Percentiles rank a stretch among this genome's conserved stretches.
phyloP scores from a whole-genome alignment of 2,888 invertebrate species.

The Cordilura impudica region DNA sequence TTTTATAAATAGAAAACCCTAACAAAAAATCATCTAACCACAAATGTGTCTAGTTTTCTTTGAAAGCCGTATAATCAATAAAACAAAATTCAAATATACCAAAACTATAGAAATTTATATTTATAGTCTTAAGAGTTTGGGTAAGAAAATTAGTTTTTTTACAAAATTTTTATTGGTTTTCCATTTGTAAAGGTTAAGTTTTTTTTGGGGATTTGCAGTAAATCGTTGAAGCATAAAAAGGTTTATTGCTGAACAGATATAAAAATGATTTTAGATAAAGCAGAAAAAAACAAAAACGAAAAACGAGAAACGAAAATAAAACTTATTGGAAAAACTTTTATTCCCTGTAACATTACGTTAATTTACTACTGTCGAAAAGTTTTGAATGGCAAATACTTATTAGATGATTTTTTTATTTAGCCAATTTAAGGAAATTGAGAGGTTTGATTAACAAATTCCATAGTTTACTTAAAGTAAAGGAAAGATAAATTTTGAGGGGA shows the following conservation, averaged over 20 bases:
- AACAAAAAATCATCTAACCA: neutral
- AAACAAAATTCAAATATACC: neutral
- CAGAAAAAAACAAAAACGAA: neutral
- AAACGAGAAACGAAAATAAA: constrained; percentile 10
- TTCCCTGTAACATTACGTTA: constrained; percentile 22
- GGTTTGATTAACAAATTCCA: no score
- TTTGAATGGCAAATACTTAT: neutral
- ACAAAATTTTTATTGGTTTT: constrained; percentile 9
- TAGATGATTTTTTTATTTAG: neutral
- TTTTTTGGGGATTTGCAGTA: constrained; percentile 32
- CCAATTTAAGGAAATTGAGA: neutral
- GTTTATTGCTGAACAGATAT: constrained; percentile 43
- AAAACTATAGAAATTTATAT: constrained; percentile 65
- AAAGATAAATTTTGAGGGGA: neutral
- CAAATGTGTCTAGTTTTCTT: neutral
- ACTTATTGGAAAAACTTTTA: constrained; percentile 39
- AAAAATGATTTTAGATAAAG: constrained; percentile 7
- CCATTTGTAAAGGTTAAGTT: neutral
- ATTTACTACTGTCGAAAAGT: constrained; percentile 27
- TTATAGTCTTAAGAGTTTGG: constrained; percentile 70
- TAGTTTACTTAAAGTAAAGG: no score
- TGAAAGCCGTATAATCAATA: no score
- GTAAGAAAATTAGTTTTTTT: constrained; percentile 9
- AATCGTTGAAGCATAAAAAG: constrained; percentile 58
- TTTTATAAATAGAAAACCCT: neutral